Base-by-base conservation (phyloP, 2,113 vertebrate genomes). In the Mus musculus region DNA sequence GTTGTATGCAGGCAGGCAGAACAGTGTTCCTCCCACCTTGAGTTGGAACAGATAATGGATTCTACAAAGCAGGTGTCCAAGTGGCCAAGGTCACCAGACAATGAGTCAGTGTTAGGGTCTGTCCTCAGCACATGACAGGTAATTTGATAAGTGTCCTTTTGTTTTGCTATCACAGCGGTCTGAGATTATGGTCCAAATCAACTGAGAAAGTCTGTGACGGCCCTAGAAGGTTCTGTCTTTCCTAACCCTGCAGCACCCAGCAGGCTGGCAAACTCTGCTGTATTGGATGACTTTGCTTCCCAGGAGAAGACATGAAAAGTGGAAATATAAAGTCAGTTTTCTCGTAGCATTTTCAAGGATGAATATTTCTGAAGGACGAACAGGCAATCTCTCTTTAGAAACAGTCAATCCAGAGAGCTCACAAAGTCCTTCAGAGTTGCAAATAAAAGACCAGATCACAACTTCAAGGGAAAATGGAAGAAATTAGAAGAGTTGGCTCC, bases 41-140 rank as follows among this genome's bases (percentile, higher is more conserved):
- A 96, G 67, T 80, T 96, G 90, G 92, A 97, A 95, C 20, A 95
- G 95, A 98, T 98, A 98, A 97, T 95, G 86, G 93, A 97, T 93
- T 97, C 92, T 69, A 59, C 73, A 72, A 36, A 95, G 81, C 96
- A 97, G 97, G 96, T 97, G 97, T 95, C 96, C 92, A 95, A 89
- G 13, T 95, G 95, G 92, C 56, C 97, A 97, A 98, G 97, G 97
- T 96, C 97, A 95, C 77, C 3, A 1, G 81, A 96, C 93, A 97
- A 97, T 97, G 95, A 98, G 93, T 96, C 95, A 95, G 76, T 95
- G 63, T 97, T 97, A 14, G 67, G 67, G 67, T 69, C 30, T 33
- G 67, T 69, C 69, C 81, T 96, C 85, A 92, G 93, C 72, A 93
- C 56, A 95, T 89, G 93, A 96, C 95, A 97, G 89, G 90, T 97